A percentile compares a stretch with the other conserved stretches of the same genome.
These are phyloP conservation scores for Dicerorhinus sumatrensis DNA, from an alignment of 2,113 vertebrate species.

Conservation along the genomic window DNA sequence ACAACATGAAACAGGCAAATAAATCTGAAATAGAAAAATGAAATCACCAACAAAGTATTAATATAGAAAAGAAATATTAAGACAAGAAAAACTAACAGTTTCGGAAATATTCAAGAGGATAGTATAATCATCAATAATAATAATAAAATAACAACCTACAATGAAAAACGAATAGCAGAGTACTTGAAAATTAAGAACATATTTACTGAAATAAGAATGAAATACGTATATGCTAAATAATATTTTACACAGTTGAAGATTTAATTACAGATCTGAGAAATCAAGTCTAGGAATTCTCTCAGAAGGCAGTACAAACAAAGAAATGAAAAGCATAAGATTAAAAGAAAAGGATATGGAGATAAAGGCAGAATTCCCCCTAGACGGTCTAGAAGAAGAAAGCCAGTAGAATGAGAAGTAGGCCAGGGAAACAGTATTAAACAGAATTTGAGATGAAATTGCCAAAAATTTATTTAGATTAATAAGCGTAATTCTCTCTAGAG, in stretches of 20 bases:
- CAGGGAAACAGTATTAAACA: background rate
- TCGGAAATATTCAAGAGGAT: background rate
- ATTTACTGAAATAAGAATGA: background rate
- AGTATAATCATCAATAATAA: background rate
- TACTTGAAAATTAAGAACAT: background rate
- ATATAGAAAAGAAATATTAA: background rate
- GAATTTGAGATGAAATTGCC: background rate
- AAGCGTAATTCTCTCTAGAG: background rate
- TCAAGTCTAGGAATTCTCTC: background rate
- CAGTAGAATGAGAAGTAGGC: background rate
- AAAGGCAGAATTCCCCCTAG: background rate
- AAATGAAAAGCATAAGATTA: background rate
- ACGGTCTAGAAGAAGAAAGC: background rate
- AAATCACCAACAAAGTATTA: background rate
- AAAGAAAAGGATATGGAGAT: background rate
- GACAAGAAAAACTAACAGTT: background rate
- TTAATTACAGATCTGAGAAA: conserved; percentile 7
- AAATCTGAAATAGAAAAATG: conserved; percentile 6
- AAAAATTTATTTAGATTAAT: background rate
- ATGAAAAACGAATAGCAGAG: background rate
- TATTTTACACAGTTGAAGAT: background rate
- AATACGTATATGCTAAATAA: background rate
- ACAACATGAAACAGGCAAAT: background rate
- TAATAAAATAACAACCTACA: background rate
- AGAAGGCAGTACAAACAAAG: background rate